Base-by-base conservation (phyloP, 2,797 vertebrate species). In the Diplodus puntazzo region DNA sequence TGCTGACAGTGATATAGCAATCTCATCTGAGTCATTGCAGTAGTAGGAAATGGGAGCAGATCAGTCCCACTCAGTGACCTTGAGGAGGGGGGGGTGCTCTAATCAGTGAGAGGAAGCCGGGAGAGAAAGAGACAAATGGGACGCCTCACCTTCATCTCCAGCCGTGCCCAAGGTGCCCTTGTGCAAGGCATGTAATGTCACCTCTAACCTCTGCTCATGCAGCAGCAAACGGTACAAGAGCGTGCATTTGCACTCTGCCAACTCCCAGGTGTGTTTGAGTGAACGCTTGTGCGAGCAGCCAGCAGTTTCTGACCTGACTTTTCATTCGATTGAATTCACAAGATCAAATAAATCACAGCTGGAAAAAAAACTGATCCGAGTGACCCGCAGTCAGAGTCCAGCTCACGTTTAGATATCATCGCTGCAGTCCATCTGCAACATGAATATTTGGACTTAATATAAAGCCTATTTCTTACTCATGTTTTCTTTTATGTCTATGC, bases 1-100 rank as follows among this genome's bases (percentile, higher is more conserved):
- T 53, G 65, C 79, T 86, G 91, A 91, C 87, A 89, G 81, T 89
- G 90, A 91, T 88, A 79, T 42, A 91, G 87, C 82, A 77, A 69
- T 75, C 87, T 88, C 67, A 77, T 88, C 77, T 85, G 86, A 92
- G 88, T 82, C 88, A 83, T 20, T 86, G 90, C 89, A 81, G 85
- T 21, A 50, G 78, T 9, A 61, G 82, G 71, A 80, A 69, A 83
- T 34, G 59, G 76, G 81, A 80, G 85, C 82, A 58, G 73, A 86
- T 90, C 63, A 68, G 75, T 71, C 50, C 78, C 80, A 80, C 75
- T 79, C 73, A 60, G 77, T 91, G 92, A 93, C 93, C 90, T 94
- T 94, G 27, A 27, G 4, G 27, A 4, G 27, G 27, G 27, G 27
- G 27, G 91, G 90, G 87, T 91, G 89, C 73, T 73, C 84, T 83